A percentile compares a stretch with the other conserved stretches of the same genome.
These are phyloP conservation scores for Coronaproctus castanopsis DNA, from an alignment of 2,888 invertebrate genomes.

Conservation along the genomic window DNA sequence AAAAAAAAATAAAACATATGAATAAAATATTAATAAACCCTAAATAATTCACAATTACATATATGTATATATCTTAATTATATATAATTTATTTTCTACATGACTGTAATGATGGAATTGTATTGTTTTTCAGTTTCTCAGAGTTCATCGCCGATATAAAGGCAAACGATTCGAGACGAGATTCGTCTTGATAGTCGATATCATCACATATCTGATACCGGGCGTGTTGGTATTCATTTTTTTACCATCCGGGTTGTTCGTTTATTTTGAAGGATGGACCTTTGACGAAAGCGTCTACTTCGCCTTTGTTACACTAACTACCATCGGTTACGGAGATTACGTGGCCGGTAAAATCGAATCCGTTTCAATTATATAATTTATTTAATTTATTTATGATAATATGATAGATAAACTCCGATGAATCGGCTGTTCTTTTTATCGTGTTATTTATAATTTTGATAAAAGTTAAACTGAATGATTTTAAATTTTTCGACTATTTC, in stretches of 20 bases:
- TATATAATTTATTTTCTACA: no score
- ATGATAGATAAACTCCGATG: no score
- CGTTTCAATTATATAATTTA: not conserved
- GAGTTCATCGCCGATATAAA: constrained; percentile 64
- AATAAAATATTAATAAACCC: no score
- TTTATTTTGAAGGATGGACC: constrained; percentile 66
- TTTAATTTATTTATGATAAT: no score
- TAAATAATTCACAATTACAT: no score
- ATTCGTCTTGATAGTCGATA: constrained; percentile 56
- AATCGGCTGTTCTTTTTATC: no score
- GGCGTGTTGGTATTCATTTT: constrained; percentile 73
- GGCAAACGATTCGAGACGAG: constrained; percentile 28
- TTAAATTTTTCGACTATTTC: no score
- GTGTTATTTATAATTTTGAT: no score
- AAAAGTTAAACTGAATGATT: no score
- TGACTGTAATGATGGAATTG: no score
- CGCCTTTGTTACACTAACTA: constrained; percentile 66
- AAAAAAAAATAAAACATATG: no score
- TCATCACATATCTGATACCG: constrained; percentile 66
- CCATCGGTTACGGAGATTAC: constrained; percentile 82
- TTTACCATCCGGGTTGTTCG: constrained; percentile 63
- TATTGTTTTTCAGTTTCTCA: constrained; percentile 55
- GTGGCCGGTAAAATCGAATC: constrained; percentile 48
- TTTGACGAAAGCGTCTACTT: constrained; percentile 70
- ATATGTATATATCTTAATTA: no score